phyloP scores from a whole-genome alignment of 2,113 vertebrate genomes.

The Cephalopholis sonnerati region DNA sequence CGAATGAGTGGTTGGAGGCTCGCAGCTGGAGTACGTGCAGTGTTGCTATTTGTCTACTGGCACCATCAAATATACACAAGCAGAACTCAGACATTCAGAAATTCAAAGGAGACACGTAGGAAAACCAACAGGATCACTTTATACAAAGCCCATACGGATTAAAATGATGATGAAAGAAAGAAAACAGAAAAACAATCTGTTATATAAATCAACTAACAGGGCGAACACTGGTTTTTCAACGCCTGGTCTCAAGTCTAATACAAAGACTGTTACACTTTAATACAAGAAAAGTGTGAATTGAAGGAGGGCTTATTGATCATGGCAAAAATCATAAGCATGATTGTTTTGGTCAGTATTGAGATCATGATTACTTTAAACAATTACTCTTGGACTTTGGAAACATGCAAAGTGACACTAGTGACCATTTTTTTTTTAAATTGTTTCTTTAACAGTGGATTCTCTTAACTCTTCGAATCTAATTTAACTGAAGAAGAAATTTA shows the following conservation, averaged over 20 bases:
- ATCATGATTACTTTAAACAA: no score
- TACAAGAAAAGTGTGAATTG: not conserved
- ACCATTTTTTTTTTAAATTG: no score
- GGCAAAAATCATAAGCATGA: no score
- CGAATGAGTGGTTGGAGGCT: constrained; percentile 11
- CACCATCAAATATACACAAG: constrained; percentile 17
- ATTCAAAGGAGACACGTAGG: not conserved
- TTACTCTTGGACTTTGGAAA: no score
- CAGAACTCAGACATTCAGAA: constrained; percentile 2
- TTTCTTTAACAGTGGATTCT: no score
- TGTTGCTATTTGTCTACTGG: constrained; percentile 21
- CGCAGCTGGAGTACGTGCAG: constrained; percentile 7
- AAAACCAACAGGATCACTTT: constrained; percentile 12
- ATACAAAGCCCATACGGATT: not conserved
- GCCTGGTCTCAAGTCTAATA: not conserved
- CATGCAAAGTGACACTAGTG: no score
- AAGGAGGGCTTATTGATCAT: no score
- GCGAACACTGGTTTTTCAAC: not conserved
- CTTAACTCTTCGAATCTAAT: no score
- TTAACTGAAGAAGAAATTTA: no score
- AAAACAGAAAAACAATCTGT: not conserved
- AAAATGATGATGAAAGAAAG: not conserved
- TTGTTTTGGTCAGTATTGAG: no score
- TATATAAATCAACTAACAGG: not conserved
- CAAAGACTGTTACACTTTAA: not conserved